These are phyloP conservation scores for Macropus fuliginosus DNA, from an alignment of 2,797 vertebrate species.

Conservation along the genomic window DNA sequence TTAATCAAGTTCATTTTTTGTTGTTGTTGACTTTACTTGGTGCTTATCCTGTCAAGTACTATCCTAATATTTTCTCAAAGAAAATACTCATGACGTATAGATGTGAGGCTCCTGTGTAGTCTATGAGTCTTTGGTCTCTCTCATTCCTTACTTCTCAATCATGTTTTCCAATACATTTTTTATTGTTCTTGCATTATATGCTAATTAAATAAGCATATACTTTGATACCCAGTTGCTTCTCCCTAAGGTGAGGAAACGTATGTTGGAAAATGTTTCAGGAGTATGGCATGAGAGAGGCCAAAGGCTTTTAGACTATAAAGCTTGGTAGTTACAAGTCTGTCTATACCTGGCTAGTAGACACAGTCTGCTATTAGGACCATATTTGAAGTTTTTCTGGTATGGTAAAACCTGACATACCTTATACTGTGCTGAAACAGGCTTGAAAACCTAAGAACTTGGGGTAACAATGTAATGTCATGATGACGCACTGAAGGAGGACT, in stretches of 20 bases:
- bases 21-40: not conserved
- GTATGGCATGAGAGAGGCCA: not conserved
- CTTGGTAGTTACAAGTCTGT: not conserved
- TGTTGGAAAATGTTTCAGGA: not conserved
- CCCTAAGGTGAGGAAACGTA: not conserved
- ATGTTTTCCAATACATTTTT: not conserved
- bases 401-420: not conserved
- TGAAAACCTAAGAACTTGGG: not conserved
- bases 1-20: not conserved
- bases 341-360: not conserved
- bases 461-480: not conserved
- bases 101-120: not conserved
- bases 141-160: not conserved
- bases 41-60: not conserved
- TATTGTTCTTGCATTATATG: not conserved
- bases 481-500: not conserved
- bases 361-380: not conserved
- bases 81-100: not conserved
- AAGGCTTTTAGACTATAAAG: not conserved
- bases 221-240: not conserved
- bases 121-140: not conserved
- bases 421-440: not conserved
- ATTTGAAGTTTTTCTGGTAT: not conserved
- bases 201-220: not conserved
- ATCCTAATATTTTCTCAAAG: not conserved